A percentile compares a stretch with the other conserved stretches of the same genome.
Evolutionary conservation across 2,888 invertebrate species (phyloP).

Genomic region (Scaeva pyrastri): DNA sequence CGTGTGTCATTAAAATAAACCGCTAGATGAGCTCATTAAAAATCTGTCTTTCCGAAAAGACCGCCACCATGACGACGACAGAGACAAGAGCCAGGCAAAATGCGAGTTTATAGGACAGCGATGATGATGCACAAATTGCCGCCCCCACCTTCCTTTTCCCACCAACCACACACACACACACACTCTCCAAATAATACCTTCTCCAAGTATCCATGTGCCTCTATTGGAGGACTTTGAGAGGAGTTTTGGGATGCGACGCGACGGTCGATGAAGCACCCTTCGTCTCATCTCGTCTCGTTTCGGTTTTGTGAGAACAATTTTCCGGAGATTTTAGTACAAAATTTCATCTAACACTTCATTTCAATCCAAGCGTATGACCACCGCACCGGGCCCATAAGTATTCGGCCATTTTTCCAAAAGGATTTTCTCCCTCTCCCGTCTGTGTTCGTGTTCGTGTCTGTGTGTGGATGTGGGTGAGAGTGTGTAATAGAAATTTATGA

Average conservation of each 20-base stretch:
- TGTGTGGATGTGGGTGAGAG: neutral
- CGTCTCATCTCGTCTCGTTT: neutral
- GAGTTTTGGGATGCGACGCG: neutral
- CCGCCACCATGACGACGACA: conserved; percentile 54
- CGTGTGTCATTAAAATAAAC: conserved; percentile 70
- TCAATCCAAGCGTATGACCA: conserved; percentile 61
- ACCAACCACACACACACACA: neutral
- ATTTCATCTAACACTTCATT: conserved; percentile 74
- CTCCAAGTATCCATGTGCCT: neutral
- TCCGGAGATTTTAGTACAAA: conserved; percentile 71
- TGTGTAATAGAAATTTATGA: conserved; percentile 65
- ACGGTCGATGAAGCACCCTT: neutral
- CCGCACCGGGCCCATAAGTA: conserved; percentile 32
- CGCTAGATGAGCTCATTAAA: conserved; percentile 76
- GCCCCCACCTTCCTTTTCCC: conserved; percentile 59
- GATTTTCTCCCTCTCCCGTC: conserved; percentile 31
- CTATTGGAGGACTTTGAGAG: neutral
- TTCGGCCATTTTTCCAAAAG: conserved; percentile 48
- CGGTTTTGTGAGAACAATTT: conserved; percentile 62
- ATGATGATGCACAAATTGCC: conserved; percentile 74
- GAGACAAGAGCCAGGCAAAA: neutral
- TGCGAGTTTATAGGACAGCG: conserved; percentile 44
- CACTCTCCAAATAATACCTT: neutral
- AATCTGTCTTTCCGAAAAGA: conserved; percentile 69
- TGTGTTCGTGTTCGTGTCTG: neutral